A percentile compares a stretch with the other conserved stretches of the same genome.
These are phyloP conservation scores for Meiosimyza platycephala DNA, from an alignment of 2,888 invertebrate species.

Conservation along the genomic window DNA sequence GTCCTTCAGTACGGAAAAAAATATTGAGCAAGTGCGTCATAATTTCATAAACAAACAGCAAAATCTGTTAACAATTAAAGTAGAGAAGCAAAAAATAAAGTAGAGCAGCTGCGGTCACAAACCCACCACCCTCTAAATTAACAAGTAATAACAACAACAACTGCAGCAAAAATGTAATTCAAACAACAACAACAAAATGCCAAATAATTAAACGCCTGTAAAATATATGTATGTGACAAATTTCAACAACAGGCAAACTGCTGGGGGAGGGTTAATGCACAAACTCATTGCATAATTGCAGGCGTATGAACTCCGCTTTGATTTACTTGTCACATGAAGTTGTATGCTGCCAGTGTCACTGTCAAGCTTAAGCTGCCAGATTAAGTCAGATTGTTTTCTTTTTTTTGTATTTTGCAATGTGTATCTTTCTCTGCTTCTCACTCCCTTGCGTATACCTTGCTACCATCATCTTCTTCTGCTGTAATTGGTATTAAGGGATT, in stretches of 20 bases:
- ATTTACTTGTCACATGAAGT: constrained; percentile 8
- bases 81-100: background rate
- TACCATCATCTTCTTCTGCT: background rate
- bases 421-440: background rate
- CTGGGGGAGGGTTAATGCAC: background rate
- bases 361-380: constrained; percentile 15
- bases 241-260: background rate
- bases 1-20: background rate
- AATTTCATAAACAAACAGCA: background rate
- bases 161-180: background rate
- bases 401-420: background rate
- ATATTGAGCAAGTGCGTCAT: constrained; percentile 8
- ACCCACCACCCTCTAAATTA: constrained; percentile 8
- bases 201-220: background rate
- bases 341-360: background rate
- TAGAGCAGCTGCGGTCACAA: constrained; percentile 17
- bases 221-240: too few relatives aligned
- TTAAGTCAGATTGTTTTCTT: background rate
- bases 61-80: constrained; percentile 5
- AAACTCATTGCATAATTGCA: background rate
- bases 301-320: constrained; percentile 5
- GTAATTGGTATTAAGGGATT: constrained; percentile 25
- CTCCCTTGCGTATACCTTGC: background rate
- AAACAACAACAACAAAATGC: background rate
- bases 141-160: background rate